Percentiles rank a stretch among this genome's conserved stretches.
Evolutionary conservation across 2,113 vertebrate genomes (phyloP).

Genomic region (Oceanites oceanicus): DNA sequence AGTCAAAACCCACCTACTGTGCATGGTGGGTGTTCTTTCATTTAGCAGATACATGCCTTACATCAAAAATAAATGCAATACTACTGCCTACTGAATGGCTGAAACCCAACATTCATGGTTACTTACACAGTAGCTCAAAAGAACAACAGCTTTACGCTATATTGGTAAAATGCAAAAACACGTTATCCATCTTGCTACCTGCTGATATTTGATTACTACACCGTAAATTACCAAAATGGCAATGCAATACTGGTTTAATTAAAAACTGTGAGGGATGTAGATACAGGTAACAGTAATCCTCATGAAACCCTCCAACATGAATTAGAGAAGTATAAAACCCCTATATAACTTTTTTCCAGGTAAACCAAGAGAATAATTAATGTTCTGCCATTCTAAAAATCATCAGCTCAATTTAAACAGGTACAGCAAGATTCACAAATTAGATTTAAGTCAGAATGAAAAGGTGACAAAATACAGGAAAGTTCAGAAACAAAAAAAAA

Average conservation of each 20-base stretch:
- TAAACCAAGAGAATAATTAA: not conserved
- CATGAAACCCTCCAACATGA: not conserved
- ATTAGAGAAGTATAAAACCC: not conserved
- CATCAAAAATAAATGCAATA: slow-evolving; percentile 2
- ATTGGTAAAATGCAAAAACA: not conserved
- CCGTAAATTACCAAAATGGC: not conserved
- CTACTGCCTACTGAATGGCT: not conserved
- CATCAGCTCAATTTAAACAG: not conserved
- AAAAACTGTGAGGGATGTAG: not conserved
- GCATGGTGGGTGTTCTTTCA: not conserved
- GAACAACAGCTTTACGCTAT: not conserved
- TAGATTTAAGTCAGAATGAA: not conserved
- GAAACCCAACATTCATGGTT: slow-evolving; percentile 1
- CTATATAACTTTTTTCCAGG: not conserved
- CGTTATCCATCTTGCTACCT: not conserved
- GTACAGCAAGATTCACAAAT: not conserved
- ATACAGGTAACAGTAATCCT: not conserved
- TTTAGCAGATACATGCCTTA: not conserved
- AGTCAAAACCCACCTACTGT: not conserved
- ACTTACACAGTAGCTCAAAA: not conserved
- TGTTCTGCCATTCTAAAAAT: not conserved
- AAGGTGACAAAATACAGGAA: not conserved
- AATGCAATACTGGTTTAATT: not conserved
- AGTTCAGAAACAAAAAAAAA: not conserved
- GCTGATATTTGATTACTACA: not conserved